Base-by-base conservation (phyloP, 2,113 vertebrate species). In the Nesospiza acunhae region DNA sequence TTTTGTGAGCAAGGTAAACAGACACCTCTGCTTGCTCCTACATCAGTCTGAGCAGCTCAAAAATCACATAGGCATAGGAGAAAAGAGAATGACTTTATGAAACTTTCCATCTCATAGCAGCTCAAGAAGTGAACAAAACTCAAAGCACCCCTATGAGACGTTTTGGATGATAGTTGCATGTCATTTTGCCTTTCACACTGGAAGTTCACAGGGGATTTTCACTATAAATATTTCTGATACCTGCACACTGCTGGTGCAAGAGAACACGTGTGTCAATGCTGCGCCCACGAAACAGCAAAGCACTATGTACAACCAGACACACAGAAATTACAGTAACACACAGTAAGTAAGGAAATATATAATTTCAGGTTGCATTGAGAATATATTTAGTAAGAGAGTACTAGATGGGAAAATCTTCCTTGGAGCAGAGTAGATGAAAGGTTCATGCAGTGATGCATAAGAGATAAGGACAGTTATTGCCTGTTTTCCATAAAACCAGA, bases 31-130 rank as follows among this genome's bases (percentile, higher is more conserved):
- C 66, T 21, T 46, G 73, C 50, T 86, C 50, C 79, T 60, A 6
- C 42, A 16, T 24, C 1, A 0, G 7, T 26, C 56, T 30, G n/a
- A 74, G 6, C 58, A 78, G 23, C 39, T 42, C 30, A 3, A 50
- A 69, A 89, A 67, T 22, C 59, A 73, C 8, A 0, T 0, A 10
- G 2, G 10, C 19, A 22, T 0, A n/a, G 33, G 23, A 69, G 20
- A 13, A 73, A 70, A 87, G 8, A 19, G 2, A 22, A 16, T 0
- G 1, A 23, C 24, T 12, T 50, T 12, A 8, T 6, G 11, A 35
- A 59, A 37, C 24, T 33, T 63, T 35, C 44, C 24, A 27, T 31
- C 46, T 56, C 60, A 11, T 11, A 50, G 6, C 39, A 77, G n/a
- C 19, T 80, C 26, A 42, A 60, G 16, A 75, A 35, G 55, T 0